Conservation (phyloP, 2,888 invertebrate species). For the Periphyllus acericola region DNA sequence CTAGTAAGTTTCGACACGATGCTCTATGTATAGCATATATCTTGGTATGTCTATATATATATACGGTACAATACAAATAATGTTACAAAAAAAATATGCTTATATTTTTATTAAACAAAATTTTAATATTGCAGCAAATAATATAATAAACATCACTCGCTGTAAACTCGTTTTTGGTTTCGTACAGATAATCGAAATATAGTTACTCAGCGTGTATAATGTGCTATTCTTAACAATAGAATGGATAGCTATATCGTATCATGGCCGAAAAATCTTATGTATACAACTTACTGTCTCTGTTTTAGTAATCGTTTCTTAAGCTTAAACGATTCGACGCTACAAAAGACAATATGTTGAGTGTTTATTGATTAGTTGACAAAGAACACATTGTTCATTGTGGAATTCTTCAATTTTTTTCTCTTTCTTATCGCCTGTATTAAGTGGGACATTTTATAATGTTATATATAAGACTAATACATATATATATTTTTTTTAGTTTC, state of each 20-base stretch:
- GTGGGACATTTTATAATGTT: not conserved
- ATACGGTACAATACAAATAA: too few relatives aligned
- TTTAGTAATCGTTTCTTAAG: slow-evolving; percentile 2
- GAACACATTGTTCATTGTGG: not conserved
- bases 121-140: not conserved
- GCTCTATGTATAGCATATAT: too few relatives aligned
- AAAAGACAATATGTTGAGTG: not conserved
- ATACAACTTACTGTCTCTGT: not conserved
- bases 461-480: not conserved
- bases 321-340: not conserved
- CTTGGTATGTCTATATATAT: too few relatives aligned
- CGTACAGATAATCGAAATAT: not conserved
- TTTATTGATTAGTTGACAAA: not conserved
- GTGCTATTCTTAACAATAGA: not conserved
- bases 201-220: not conserved
- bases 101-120: not conserved
- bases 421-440: not conserved
- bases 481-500: not conserved
- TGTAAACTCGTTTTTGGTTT: not conserved
- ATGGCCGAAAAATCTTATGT: not conserved
- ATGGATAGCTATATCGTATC: not conserved
- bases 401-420: not conserved
- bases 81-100: too few relatives aligned
- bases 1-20: too few relatives aligned
- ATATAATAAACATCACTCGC: too few relatives aligned